phyloP scores from a whole-genome alignment of 2,888 invertebrate genomes.

The Tolmerus cingulatus region DNA sequence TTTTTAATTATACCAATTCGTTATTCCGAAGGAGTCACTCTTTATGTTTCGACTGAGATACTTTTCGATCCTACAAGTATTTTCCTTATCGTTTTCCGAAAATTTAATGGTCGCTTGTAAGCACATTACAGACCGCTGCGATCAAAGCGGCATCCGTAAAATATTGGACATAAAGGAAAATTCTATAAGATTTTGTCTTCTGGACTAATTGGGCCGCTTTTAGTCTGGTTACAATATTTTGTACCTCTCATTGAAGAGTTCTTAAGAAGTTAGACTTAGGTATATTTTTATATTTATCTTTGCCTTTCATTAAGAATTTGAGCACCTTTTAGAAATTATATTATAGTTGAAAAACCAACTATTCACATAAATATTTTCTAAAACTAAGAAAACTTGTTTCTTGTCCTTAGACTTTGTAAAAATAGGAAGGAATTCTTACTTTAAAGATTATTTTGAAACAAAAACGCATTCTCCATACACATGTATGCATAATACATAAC shows the following conservation, averaged over 20 bases:
- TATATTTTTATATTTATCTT: no score
- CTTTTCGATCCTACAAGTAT: conserved; percentile 12
- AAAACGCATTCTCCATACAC: no score
- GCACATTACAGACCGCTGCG: conserved; percentile 25
- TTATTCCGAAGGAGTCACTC: not conserved
- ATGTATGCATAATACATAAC: no score
- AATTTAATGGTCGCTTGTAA: conserved; percentile 46
- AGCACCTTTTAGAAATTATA: no score
- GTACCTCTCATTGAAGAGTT: not conserved
- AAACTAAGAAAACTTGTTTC: no score
- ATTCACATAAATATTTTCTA: no score
- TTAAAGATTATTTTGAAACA: no score
- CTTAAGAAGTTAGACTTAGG: not conserved
- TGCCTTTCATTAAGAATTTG: no score
- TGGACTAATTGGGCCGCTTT: conserved; percentile 8
- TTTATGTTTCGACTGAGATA: conserved; percentile 4
- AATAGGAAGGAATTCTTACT: no score
- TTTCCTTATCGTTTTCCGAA: conserved; percentile 44
- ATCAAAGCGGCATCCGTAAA: conserved; percentile 28
- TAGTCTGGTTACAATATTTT: conserved; percentile 4
- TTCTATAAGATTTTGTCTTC: not conserved
- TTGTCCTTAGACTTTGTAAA: no score
- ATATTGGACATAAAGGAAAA: not conserved
- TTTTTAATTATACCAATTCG: conserved; percentile 38
- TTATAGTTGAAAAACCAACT: no score